Base-by-base conservation (phyloP, 2,113 vertebrate genomes). In the Anguilla japonica region DNA sequence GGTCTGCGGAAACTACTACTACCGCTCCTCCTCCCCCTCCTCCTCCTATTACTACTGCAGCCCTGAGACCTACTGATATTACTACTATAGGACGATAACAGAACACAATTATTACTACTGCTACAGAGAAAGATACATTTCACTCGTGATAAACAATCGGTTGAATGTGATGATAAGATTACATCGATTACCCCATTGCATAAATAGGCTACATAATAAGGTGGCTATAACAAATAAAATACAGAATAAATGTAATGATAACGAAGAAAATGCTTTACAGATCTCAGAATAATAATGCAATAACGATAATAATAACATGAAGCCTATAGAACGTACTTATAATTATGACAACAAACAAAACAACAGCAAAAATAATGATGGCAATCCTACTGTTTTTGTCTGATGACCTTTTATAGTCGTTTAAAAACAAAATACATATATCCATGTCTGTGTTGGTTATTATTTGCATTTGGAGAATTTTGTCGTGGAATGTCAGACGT, bases 301-400 rank as follows among this genome's bases (percentile, higher is more conserved):
- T 46, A 46, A 46, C 43, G 2, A 46, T 46, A 85, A 85, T 85
- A 85, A 85, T 82, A 82, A 40, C 34, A 34, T 34, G 34, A 34
- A 34, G 34, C 34, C 34, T 34, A 34, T 34, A 34, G 34, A 34
- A 34, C 34, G 34, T 34, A 34, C 34, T 34, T 41, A 82, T 46
- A 46, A 46, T 46, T 46, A 41, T 41, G 41, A 83, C 43, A 83
- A 83, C 60, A 85, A 85, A 20, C 20, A 85, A 8, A 26, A 78
- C 56, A 29, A 50, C 39, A 41, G 16, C 5, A 78, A 41, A 14
- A 83, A 26, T 41, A 34, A 53, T 29, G 29, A 60, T 81, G 15
- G 79, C 53, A 60, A 39, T 80, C 56, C 43, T 46, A 57, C 56
- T 11, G 5, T 57, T 57, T 0, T 57, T 57, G 13, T 57, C 56